Percentiles rank a stretch among this genome's conserved stretches.
Conservation (phyloP, 2,888 invertebrate species). For the Strigamia transsilvanica region DNA sequence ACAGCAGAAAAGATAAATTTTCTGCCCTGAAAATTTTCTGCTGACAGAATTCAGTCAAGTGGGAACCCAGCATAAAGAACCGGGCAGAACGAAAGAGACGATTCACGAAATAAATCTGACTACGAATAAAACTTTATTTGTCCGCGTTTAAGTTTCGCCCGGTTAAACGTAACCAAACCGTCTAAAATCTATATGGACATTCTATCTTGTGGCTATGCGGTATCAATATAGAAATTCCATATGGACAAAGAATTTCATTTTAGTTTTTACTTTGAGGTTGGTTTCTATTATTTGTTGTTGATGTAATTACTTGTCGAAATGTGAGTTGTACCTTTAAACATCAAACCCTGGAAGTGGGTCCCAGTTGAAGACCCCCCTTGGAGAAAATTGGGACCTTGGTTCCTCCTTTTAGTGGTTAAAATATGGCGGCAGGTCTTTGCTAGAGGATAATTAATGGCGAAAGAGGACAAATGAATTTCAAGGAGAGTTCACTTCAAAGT, state of each 20-base stretch:
- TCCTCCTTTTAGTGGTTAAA: neutral
- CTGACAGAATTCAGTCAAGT: no score
- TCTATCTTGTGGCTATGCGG: no score
- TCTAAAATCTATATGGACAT: no score
- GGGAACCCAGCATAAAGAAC: no score
- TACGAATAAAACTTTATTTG: no score
- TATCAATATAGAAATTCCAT: no score
- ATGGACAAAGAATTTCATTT: neutral
- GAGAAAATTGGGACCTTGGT: neutral
- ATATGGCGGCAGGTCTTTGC: constrained; percentile 8
- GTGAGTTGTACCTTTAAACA: neutral
- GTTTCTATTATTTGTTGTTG: neutral
- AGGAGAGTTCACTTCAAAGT: neutral
- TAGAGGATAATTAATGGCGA: neutral
- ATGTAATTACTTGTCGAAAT: constrained; percentile 1
- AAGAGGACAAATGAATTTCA: neutral
- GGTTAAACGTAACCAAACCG: no score
- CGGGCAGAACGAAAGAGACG: no score
- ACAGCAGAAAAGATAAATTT: no score
- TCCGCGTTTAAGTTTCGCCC: no score
- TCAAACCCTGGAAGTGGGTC: neutral
- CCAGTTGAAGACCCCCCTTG: neutral
- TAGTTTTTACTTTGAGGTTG: neutral
- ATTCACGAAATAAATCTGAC: no score
- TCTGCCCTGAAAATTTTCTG: no score